Conservation (phyloP, 2,888 invertebrate genomes). For the Pemphredon lugubris region DNA sequence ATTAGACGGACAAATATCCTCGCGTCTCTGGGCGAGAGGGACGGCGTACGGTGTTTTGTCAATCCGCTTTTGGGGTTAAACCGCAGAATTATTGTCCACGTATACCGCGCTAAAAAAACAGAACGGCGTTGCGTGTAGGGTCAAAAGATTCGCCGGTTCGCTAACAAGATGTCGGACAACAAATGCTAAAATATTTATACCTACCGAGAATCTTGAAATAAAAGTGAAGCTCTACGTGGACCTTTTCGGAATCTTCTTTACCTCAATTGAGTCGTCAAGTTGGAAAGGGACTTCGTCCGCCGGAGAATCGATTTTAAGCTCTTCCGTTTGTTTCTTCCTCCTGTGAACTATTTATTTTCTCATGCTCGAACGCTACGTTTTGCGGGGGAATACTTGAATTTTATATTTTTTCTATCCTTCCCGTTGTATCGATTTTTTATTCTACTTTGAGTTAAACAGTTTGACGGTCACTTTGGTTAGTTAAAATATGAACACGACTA, state of each 20-base stretch:
- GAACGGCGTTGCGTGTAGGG: not conserved
- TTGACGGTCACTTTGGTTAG: too few relatives aligned
- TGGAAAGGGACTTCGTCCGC: conserved; percentile 9
- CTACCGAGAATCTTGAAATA: conserved; percentile 30
- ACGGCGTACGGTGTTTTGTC: conserved; percentile 33
- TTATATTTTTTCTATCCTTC: conserved; percentile 12
- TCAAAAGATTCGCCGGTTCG: conserved; percentile 23
- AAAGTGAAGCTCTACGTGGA: conserved; percentile 24
- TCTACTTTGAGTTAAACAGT: too few relatives aligned
- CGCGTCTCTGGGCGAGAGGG: conserved; percentile 31
- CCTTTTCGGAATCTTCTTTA: conserved; percentile 19
- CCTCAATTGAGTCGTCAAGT: conserved; percentile 42
- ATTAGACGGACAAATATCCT: conserved; percentile 47
- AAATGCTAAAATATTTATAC: conserved; percentile 64
- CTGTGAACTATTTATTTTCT: conserved; percentile 15
- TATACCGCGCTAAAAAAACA: too few relatives aligned
- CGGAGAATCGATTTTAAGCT: conserved; percentile 42
- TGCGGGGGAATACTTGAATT: not conserved
- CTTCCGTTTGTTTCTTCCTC: conserved; percentile 30
- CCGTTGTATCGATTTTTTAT: not conserved
- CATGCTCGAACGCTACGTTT: not conserved
- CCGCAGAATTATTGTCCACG: conserved; percentile 28
- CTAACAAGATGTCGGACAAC: conserved; percentile 58
- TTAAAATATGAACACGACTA: too few relatives aligned
- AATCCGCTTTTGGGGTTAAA: conserved; percentile 25